phyloP scores from a whole-genome alignment of 1,140 invertebrate genomes.

The Ostrea edulis region DNA sequence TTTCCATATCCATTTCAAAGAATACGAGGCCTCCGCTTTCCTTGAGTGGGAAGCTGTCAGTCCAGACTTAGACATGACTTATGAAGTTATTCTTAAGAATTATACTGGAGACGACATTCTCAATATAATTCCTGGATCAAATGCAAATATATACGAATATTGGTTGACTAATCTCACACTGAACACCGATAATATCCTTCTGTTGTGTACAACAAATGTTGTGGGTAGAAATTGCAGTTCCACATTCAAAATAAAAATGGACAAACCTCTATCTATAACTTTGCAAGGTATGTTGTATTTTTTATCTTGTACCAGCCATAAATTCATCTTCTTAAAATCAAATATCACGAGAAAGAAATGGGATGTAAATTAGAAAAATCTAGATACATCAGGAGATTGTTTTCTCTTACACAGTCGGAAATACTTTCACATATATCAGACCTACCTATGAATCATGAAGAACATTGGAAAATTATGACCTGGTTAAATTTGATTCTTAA shows the following conservation, averaged over 20 bases:
- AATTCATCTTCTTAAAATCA: too few species aligned
- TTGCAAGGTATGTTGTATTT: not conserved
- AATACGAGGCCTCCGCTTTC: not conserved
- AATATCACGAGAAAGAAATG: too few species aligned
- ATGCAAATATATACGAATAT: not conserved
- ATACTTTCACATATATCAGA: too few species aligned
- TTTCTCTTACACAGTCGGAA: too few species aligned
- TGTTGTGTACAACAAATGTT: not conserved
- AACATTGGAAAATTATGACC: too few species aligned
- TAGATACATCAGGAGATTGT: too few species aligned
- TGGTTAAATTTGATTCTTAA: too few species aligned
- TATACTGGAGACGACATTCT: not conserved
- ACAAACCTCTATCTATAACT: not conserved
- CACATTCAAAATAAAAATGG: not conserved
- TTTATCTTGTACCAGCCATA: too few species aligned
- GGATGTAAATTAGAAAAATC: too few species aligned
- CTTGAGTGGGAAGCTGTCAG: not conserved
- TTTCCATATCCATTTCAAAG: not conserved
- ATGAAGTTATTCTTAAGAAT: not conserved
- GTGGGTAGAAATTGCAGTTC: not conserved
- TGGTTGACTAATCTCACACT: not conserved
- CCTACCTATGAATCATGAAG: too few species aligned
- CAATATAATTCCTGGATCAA: not conserved
- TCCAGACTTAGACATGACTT: not conserved
- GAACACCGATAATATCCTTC: not conserved